Evolutionary conservation across 1,140 invertebrate genomes (phyloP), one percentile per base, ranked within the genome.

Genomic region (Lucilia cuprina): DNA sequence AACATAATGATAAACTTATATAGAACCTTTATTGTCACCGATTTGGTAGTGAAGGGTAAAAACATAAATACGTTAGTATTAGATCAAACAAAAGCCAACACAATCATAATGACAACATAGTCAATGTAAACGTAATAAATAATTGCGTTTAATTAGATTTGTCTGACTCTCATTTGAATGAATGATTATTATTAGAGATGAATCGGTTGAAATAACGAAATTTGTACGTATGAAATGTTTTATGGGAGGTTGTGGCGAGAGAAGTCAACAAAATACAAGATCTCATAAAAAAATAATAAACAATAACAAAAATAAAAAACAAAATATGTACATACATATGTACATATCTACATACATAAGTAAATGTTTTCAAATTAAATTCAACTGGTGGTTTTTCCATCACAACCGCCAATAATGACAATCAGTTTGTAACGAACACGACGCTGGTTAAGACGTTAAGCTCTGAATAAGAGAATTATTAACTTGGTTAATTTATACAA

Each of bases 401-500:
- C 74, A 10, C 65, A 70, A 21, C 41, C n/a, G 41, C 10, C 77
- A 50, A 80, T 13, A 21, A 30, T 50, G 77, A 10, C 77, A 80
- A 47, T 78, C 41, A 78, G 77, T 80, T 80, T 80, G 41, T 80
- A 80, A 80, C 77, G 77, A 80, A 80, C 77, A 80, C 47, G 41
- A 49, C 77, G 77, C 12, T 80, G 77, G 41, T 80, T 80, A 21
- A 49, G 77, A 80, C 77, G 77, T 80, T 21, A 78, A 78, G n/a
- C 25, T 34, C 25, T 5, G 9, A 35, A 41, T 8, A 75, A 30
- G 9, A 30, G 49, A 55, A 12, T 55, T 8, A 55, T 55, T 55
- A 55, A 55, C 41, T 55, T 55, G 10, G 41, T 10, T 41, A 30
- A 49, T 49, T 49, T 49, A 49, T 14, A 49, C 49, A 49, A 12